Evolutionary conservation across 1,140 invertebrate species (phyloP).

Genomic region (Drosophila orosa): DNA sequence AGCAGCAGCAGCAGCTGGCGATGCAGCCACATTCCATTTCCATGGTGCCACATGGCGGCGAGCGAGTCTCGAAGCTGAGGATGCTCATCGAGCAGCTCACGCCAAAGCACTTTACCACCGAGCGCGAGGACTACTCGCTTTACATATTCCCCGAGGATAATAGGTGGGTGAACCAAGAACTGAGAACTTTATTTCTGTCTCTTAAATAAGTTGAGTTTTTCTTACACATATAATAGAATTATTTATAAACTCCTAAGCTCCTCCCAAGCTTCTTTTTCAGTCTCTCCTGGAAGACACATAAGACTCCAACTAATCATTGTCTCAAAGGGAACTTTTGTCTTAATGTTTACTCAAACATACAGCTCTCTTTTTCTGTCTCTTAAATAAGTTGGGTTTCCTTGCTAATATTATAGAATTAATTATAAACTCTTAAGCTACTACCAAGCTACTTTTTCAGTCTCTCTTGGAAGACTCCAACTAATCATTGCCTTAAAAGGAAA

Average conservation of each 20-base stretch:
- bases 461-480: neutral
- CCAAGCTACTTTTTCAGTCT: too few species aligned
- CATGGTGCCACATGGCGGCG: constrained; percentile 59
- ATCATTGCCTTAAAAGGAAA: too few species aligned
- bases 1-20: constrained; percentile 67
- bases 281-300: too few species aligned
- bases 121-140: constrained; percentile 92
- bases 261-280: too few species aligned
- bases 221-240: too few species aligned
- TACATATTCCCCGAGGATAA: constrained; percentile 94
- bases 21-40: constrained; percentile 74
- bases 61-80: constrained; percentile 75
- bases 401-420: too few species aligned
- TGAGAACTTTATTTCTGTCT: neutral
- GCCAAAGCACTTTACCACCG: constrained; percentile 86
- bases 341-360: neutral
- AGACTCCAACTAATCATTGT: neutral
- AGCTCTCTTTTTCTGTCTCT: neutral
- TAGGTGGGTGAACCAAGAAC: constrained; percentile 87
- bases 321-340: too few species aligned
- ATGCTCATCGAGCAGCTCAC: constrained; percentile 77
- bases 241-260: too few species aligned
- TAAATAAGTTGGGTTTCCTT: neutral
- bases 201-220: neutral
- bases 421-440: too few species aligned